phyloP scores from a whole-genome alignment of 2,888 invertebrate genomes.

The Dendrolimus houi region DNA sequence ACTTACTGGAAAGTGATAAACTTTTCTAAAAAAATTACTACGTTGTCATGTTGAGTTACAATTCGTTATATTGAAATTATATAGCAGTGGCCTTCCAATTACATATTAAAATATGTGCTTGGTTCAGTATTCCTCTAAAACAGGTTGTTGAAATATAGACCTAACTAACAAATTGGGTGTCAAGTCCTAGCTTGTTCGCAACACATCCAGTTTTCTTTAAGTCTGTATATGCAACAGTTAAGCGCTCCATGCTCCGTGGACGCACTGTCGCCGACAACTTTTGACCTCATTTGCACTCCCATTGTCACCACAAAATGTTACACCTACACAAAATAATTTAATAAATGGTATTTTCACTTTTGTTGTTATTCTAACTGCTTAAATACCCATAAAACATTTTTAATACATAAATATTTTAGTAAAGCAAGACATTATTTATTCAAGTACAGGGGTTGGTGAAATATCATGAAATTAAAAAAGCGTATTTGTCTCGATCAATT shows the following conservation, averaged over 20 bases:
- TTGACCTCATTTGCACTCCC: conserved; percentile 36
- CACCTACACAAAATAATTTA: conserved; percentile 22
- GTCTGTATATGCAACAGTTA: conserved; percentile 26
- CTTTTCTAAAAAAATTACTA: too few relatives aligned
- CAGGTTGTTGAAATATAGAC: conserved; percentile 2
- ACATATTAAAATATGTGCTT: not conserved
- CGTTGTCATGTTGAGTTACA: too few relatives aligned
- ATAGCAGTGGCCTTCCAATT: too few relatives aligned
- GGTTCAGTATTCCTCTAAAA: conserved; percentile 1
- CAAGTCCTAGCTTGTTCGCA: conserved; percentile 5
- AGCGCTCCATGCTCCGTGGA: conserved; percentile 23
- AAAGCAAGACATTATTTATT: too few relatives aligned
- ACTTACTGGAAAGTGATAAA: too few relatives aligned
- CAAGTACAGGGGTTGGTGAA: too few relatives aligned
- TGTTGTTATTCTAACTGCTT: conserved; percentile 1
- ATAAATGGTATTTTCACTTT: conserved; percentile 19
- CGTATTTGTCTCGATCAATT: too few relatives aligned
- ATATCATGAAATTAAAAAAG: too few relatives aligned
- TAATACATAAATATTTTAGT: too few relatives aligned
- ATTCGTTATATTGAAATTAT: too few relatives aligned
- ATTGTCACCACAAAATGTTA: conserved; percentile 28
- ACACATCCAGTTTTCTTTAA: conserved; percentile 8
- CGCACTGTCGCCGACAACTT: conserved; percentile 28
- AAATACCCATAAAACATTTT: too few relatives aligned
- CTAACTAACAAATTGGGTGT: conserved; percentile 1